Base-by-base conservation (phyloP, 2,797 vertebrate species). In the Sebastes matsubarae region DNA sequence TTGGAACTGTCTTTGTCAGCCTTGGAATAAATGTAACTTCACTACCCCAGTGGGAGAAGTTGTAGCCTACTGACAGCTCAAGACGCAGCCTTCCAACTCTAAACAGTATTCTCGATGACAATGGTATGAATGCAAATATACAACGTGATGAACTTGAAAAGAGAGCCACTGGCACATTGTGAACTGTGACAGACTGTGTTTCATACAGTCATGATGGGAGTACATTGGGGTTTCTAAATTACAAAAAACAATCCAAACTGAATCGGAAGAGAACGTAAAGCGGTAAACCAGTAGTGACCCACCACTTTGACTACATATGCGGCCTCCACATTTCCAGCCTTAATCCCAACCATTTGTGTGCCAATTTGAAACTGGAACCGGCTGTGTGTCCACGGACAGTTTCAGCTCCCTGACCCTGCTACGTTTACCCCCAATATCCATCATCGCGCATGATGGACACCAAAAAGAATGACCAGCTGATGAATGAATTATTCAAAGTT, bases 401-500 rank as follows among this genome's bases (percentile, higher is more conserved):
- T 89, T 90, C 87, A 92, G 88, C 90, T 86, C 85, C n/a, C 27
- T 82, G 72, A 87, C 88, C 88, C 52, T 64, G 55, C 60, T 75
- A 55, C 54, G 22, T 84, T 80, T 65, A 68, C 77, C 74, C 52
- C 60, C 32, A 27, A 81, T 73, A 92, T 90, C 88, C 72, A 91
- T 90, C 82, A 89, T 30, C 30, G 27, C 55, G 12, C 65, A 68
- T 82, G 86, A 86, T 36, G 59, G 79, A 85, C 79, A 76, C 65
- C 71, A 68, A 57, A 76, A 82, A 80, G 68, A 82, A 88, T 29
- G 75, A 77, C 54, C 34, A 20, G 13, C 77, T 90, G 87, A 93
- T 76, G 81, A 85, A 93, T 72, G 75, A 75, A 81, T 82, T 77
- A 72, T 69, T 67, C 14, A 74, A 79, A 52, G 72, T 32, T 60